Percentiles rank a stretch among this genome's conserved stretches.
phyloP scores from a whole-genome alignment of 1,140 invertebrate genomes.

The Pantala flavescens region DNA sequence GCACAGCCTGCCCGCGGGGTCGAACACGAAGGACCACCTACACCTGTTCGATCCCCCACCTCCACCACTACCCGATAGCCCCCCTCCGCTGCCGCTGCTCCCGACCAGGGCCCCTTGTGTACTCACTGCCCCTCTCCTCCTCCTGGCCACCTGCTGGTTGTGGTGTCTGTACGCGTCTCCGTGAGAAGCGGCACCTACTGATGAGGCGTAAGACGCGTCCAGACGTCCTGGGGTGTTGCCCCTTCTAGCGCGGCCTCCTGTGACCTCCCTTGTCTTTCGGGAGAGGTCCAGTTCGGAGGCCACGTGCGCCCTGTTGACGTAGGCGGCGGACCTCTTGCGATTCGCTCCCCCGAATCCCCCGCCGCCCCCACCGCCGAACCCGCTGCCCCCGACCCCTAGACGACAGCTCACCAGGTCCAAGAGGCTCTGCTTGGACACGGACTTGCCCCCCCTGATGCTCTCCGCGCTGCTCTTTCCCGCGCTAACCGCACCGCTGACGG shows the following conservation, averaged over 20 bases:
- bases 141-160: slow-evolving; percentile 34
- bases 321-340: slow-evolving; percentile 43
- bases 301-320: slow-evolving; percentile 45
- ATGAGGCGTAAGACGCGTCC: slow-evolving; percentile 23
- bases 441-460: slow-evolving; percentile 37
- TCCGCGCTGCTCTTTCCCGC: slow-evolving; percentile 27
- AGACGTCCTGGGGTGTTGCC: slow-evolving; percentile 44
- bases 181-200: slow-evolving; percentile 33
- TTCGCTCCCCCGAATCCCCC: slow-evolving; percentile 11
- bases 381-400: slow-evolving; percentile 41
- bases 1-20: slow-evolving; percentile 80
- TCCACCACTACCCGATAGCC: slow-evolving; percentile 36
- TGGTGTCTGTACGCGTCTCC: slow-evolving; percentile 44
- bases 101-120: not conserved
- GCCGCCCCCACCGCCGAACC: not conserved
- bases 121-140: not conserved
- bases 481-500: slow-evolving; percentile 38
- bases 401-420: slow-evolving; percentile 55
- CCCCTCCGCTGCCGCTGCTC: slow-evolving; percentile 48
- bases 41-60: slow-evolving; percentile 40
- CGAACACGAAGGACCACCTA: slow-evolving; percentile 86
- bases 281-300: slow-evolving; percentile 64
- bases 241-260: slow-evolving; percentile 29
- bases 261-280: slow-evolving; percentile 40
- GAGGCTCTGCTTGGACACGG: slow-evolving; percentile 45